These are phyloP conservation scores for Cochlearius cochlearius DNA, from an alignment of 2,113 vertebrate genomes.

Conservation along the genomic window DNA sequence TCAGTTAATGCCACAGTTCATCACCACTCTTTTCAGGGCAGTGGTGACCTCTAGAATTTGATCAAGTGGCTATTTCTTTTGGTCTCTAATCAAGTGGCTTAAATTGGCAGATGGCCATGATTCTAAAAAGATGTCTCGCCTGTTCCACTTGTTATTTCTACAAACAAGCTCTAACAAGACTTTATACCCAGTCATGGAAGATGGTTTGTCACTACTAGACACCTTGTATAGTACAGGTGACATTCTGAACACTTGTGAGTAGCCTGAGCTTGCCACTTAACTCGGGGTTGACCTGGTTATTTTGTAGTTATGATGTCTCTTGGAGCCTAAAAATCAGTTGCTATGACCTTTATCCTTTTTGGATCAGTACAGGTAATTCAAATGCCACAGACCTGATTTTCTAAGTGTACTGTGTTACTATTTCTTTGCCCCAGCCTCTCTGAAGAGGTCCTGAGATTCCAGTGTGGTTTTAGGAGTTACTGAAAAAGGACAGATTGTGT, in stretches of 20 bases:
- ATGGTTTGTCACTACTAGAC: not conserved
- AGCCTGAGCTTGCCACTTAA: not conserved
- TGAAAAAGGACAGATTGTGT: not conserved
- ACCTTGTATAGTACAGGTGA: not conserved
- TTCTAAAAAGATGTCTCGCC: not conserved
- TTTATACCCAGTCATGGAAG: not conserved
- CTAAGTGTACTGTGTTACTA: accelerated
- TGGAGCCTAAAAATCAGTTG: not conserved
- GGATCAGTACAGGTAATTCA: not conserved
- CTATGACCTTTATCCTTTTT: not conserved
- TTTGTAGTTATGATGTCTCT: not conserved
- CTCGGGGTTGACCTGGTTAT: not conserved
- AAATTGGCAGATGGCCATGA: not conserved
- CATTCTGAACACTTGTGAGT: not conserved
- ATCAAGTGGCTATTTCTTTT: not conserved
- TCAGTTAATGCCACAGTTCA: not conserved
- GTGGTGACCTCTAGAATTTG: not conserved
- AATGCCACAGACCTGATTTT: not conserved
- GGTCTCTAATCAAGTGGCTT: not conserved
- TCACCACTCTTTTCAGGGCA: not conserved
- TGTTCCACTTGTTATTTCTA: not conserved
- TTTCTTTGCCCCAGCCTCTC: not conserved
- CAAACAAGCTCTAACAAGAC: not conserved
- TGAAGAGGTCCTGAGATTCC: not conserved
- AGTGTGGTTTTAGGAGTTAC: not conserved